Evolutionary conservation across 2,113 vertebrate species (phyloP).

Genomic region (Sprattus sprattus): DNA sequence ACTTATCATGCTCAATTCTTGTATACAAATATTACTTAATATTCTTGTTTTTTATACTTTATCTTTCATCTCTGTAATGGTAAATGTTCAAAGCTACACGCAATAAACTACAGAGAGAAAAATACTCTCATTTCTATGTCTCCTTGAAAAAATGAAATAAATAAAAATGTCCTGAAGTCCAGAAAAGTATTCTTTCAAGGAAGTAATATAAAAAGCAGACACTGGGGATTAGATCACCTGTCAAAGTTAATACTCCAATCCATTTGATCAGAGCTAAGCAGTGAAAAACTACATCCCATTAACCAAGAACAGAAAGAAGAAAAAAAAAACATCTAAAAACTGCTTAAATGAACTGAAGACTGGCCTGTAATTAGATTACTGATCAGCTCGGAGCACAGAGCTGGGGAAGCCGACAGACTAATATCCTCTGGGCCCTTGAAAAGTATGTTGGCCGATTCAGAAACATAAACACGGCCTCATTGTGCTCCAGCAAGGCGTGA

Average conservation of each 20-base stretch:
- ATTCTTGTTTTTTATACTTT: too few species aligned
- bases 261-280: slow-evolving; percentile 50
- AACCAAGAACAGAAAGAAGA: slow-evolving; percentile 30
- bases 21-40: background rate
- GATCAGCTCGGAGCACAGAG: slow-evolving; percentile 40
- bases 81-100: background rate
- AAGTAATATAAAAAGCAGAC: background rate
- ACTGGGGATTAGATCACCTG: slow-evolving; percentile 59
- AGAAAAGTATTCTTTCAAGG: background rate
- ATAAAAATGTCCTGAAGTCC: background rate
- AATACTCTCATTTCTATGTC: background rate
- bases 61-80: background rate
- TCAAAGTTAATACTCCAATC: slow-evolving; percentile 56
- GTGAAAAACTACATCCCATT: slow-evolving; percentile 31
- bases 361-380: slow-evolving; percentile 47
- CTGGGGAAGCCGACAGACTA: slow-evolving; percentile 12
- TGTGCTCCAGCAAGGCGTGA: slow-evolving; percentile 27
- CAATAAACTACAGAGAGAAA: background rate
- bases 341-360: slow-evolving; percentile 35
- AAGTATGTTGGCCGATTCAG: slow-evolving; percentile 30
- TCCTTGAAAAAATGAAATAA: background rate
- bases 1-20: background rate
- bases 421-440: slow-evolving; percentile 25
- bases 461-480: slow-evolving; percentile 49
- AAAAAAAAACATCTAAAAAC: background rate